Conservation (phyloP, 2,113 vertebrate genomes). For the Formicarius rufipectus region DNA sequence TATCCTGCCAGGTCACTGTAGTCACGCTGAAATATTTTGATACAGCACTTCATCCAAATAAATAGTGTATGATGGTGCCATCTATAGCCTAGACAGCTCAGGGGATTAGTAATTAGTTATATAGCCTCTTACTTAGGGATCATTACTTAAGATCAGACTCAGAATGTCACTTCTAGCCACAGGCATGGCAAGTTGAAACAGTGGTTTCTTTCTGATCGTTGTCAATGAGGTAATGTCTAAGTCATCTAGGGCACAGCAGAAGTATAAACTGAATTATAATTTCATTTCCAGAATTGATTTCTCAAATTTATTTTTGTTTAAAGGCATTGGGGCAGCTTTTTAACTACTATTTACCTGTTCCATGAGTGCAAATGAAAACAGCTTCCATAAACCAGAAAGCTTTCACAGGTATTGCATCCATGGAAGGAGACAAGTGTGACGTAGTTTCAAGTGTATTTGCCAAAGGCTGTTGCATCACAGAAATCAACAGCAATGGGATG, state of each 20-base stretch:
- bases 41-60: constrained; percentile 26
- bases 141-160: not conserved
- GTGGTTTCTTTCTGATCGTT: constrained; percentile 42
- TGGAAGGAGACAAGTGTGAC: not conserved
- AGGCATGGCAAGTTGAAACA: constrained; percentile 48
- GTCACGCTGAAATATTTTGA: constrained; percentile 41
- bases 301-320: not conserved
- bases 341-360: not conserved
- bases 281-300: not conserved
- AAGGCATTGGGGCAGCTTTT: not conserved
- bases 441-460: not conserved
- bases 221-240: constrained; percentile 30
- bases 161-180: constrained; percentile 48
- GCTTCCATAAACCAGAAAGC: not conserved
- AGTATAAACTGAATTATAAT: constrained; percentile 8
- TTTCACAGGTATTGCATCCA: not conserved
- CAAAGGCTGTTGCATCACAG: not conserved
- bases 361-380: not conserved
- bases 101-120: constrained; percentile 45
- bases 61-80: constrained; percentile 37
- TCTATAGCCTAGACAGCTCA: constrained; percentile 31
- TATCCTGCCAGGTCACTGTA: constrained; percentile 4
- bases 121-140: constrained; percentile 16
- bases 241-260: constrained; percentile 2
- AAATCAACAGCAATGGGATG: not conserved